Evolutionary conservation across 2,888 invertebrate genomes (phyloP).

Genomic region (Apamea sordens): DNA sequence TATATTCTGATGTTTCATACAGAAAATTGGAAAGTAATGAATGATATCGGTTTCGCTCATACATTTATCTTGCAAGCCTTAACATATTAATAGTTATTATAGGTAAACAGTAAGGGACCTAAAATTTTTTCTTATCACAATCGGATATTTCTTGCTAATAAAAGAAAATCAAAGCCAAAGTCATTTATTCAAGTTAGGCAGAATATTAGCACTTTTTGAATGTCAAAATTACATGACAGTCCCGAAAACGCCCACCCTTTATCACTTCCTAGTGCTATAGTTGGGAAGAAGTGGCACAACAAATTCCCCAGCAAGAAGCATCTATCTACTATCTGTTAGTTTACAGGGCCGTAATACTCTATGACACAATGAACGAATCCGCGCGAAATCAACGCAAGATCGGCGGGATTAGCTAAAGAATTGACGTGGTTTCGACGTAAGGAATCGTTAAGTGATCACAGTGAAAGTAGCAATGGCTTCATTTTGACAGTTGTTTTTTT

Average conservation of each 20-base stretch:
- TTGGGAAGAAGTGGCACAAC: background rate
- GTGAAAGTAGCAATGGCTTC: too few relatives aligned
- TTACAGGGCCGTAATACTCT: background rate
- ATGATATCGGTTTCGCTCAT: background rate
- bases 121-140: background rate
- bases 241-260: too few relatives aligned
- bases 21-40: background rate
- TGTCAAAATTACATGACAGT: too few relatives aligned
- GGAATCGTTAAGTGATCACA: too few relatives aligned
- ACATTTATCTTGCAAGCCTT: background rate
- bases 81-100: too few relatives aligned
- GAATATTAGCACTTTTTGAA: background rate
- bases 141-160: background rate
- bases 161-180: background rate
- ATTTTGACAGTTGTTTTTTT: too few relatives aligned
- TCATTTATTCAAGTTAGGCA: too few relatives aligned
- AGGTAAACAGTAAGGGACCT: background rate
- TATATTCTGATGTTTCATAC: background rate
- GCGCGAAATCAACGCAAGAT: too few relatives aligned
- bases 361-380: too few relatives aligned
- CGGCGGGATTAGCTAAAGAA: too few relatives aligned
- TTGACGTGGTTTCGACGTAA: too few relatives aligned
- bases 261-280: background rate
- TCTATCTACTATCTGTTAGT: background rate
- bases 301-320: background rate